Conservation (phyloP, 2,888 invertebrate species). For the Eupsilia transversa region DNA sequence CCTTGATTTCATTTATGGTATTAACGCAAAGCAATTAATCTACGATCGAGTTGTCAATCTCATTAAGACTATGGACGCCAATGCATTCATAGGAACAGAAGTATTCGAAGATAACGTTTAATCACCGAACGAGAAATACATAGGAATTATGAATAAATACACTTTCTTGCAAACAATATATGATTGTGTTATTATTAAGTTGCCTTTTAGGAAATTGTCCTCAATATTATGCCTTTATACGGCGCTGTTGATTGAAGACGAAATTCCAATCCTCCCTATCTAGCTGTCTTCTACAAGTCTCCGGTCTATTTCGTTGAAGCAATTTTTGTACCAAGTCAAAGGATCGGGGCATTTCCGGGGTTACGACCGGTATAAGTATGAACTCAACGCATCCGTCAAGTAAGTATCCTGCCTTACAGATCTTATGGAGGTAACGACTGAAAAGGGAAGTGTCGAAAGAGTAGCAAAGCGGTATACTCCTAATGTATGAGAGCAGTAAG, state of each 20-base stretch:
- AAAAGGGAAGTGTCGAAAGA: neutral
- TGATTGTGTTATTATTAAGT: neutral
- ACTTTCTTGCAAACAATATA: slow-evolving; percentile 1
- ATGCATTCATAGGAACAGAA: slow-evolving; percentile 53
- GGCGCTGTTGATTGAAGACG: neutral
- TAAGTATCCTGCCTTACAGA: neutral
- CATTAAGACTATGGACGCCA: slow-evolving; percentile 84
- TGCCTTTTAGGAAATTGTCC: neutral
- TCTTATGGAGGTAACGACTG: neutral
- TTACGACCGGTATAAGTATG: neutral
- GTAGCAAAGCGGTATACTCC: too few relatives aligned
- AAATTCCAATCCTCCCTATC: neutral
- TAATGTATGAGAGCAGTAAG: neutral
- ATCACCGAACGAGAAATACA: neutral
- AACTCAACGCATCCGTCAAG: neutral
- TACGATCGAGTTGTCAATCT: slow-evolving; percentile 90
- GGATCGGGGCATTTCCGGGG: neutral
- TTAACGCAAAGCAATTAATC: slow-evolving; percentile 90
- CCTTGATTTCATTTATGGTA: slow-evolving; percentile 93
- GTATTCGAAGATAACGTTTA: slow-evolving; percentile 8
- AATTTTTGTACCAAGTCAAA: neutral
- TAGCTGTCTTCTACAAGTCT: neutral
- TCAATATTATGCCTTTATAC: too few relatives aligned
- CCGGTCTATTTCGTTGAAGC: neutral
- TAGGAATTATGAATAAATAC: slow-evolving; percentile 12